Percentiles rank a stretch among this genome's conserved stretches.
Conservation (phyloP, 2,113 vertebrate species). For the Cettia cetti region DNA sequence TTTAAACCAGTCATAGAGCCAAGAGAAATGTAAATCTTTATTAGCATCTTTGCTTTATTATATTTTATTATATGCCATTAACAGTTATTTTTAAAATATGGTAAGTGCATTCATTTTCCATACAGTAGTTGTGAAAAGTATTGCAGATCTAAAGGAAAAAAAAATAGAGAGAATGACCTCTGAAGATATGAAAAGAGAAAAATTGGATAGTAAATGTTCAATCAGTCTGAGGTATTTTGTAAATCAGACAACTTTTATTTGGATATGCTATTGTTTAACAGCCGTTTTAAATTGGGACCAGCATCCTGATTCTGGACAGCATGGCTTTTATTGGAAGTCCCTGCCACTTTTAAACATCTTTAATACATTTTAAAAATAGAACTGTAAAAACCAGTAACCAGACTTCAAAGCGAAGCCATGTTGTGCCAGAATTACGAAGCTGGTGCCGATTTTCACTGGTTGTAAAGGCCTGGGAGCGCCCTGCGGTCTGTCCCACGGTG, state of each 20-base stretch:
- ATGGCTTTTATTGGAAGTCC: conserved; percentile 78
- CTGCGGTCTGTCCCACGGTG: background rate
- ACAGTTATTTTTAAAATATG: conserved; percentile 9
- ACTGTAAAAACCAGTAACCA: conserved; percentile 80
- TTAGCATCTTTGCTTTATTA: conserved; percentile 26
- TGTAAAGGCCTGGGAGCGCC: conserved; percentile 72
- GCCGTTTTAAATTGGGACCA: conserved; percentile 80
- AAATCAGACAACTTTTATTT: conserved; percentile 74
- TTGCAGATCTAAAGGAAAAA: background rate
- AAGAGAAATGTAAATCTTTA: conserved; percentile 30
- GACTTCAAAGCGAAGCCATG: conserved; percentile 79
- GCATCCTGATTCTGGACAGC: conserved; percentile 79
- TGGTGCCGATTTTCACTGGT: conserved; percentile 78
- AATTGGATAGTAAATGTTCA: conserved; percentile 45
- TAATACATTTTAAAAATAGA: conserved; percentile 85
- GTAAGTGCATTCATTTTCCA: background rate
- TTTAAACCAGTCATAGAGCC: background rate
- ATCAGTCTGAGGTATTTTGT: conserved; percentile 52
- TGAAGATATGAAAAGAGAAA: conserved; percentile 47
- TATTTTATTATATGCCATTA: conserved; percentile 38
- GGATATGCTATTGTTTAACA: conserved; percentile 80
- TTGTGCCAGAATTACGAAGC: conserved; percentile 72
- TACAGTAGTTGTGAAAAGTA: conserved; percentile 5
- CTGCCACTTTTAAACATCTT: conserved; percentile 83
- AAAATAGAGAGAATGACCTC: background rate